These are phyloP conservation scores for Paracentrotus lividus DNA, from an alignment of 53 echinoderm and acorn worm genomes.

Conservation along the genomic window DNA sequence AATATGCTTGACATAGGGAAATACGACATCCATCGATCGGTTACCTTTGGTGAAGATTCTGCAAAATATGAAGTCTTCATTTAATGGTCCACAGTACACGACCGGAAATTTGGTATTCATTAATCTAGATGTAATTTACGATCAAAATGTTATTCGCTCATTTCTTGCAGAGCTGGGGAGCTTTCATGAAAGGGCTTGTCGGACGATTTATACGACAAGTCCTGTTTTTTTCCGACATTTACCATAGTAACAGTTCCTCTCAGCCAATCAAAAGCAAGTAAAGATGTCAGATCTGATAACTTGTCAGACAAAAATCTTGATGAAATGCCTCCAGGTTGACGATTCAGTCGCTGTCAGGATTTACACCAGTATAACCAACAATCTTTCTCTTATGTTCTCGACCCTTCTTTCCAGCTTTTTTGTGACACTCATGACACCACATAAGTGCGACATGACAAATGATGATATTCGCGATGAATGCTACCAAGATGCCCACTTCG, in stretches of 20 bases:
- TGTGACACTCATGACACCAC: not conserved
- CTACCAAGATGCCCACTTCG: not conserved
- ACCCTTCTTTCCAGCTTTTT: not conserved
- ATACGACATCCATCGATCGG: not conserved
- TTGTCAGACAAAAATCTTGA: too few relatives aligned
- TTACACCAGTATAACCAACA: not conserved
- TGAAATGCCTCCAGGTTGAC: not conserved
- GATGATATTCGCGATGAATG: not conserved
- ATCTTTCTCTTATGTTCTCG: not conserved
- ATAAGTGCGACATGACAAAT: not conserved
- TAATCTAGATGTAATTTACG: not conserved
- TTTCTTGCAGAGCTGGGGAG: too few relatives aligned
- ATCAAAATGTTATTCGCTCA: too few relatives aligned
- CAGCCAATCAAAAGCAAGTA: not conserved
- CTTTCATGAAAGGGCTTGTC: too few relatives aligned
- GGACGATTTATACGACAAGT: not conserved
- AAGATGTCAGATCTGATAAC: too few relatives aligned
- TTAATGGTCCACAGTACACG: not conserved
- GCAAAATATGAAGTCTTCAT: not conserved
- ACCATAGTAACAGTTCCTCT: not conserved
- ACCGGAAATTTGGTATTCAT: not conserved
- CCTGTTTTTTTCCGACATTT: not conserved
- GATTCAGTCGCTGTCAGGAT: slow-evolving; percentile 2
- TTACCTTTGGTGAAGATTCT: not conserved
- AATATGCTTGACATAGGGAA: not conserved